Evolutionary conservation across 1,140 invertebrate species (phyloP).

Genomic region (Mycetomoellerius zeteki): DNA sequence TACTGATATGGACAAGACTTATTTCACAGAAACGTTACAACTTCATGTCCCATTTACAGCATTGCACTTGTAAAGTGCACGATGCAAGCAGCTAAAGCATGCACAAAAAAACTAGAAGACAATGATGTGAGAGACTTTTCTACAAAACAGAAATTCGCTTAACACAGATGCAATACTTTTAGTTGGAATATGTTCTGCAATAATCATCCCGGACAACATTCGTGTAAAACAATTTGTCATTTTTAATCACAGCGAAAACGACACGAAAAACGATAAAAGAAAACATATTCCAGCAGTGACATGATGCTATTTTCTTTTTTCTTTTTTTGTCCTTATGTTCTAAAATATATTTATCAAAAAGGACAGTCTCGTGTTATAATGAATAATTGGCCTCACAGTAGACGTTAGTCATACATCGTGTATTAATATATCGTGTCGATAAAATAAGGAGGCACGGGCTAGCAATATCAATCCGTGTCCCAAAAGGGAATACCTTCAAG

Average conservation of each 20-base stretch:
- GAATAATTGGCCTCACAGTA: constrained; percentile 41
- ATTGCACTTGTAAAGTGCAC: constrained; percentile 68
- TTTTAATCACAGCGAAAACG: constrained; percentile 26
- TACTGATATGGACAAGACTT: constrained; percentile 59
- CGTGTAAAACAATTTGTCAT: neutral
- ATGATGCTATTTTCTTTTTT: constrained; percentile 48
- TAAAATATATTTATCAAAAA: constrained; percentile 66
- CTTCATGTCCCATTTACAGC: constrained; percentile 65
- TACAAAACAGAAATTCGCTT: constrained; percentile 69
- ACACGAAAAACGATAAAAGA: neutral
- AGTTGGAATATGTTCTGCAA: constrained; percentile 67
- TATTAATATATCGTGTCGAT: constrained; percentile 45
- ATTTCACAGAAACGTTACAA: constrained; percentile 60
- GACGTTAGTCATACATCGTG: constrained; percentile 12
- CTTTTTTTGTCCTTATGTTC: constrained; percentile 46
- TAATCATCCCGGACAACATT: constrained; percentile 11
- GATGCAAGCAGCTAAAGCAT: constrained; percentile 83
- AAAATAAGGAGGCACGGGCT: constrained; percentile 80
- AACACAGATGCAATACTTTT: constrained; percentile 66
- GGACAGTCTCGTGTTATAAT: constrained; percentile 67
- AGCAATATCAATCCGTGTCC: constrained; percentile 81
- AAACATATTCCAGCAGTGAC: constrained; percentile 70
- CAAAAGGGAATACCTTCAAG: constrained; percentile 70
- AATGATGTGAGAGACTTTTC: constrained; percentile 76
- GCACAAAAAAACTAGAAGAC: constrained; percentile 80